Base-by-base conservation (phyloP, 2,888 invertebrate genomes). In the Apomyelois bistriatella region DNA sequence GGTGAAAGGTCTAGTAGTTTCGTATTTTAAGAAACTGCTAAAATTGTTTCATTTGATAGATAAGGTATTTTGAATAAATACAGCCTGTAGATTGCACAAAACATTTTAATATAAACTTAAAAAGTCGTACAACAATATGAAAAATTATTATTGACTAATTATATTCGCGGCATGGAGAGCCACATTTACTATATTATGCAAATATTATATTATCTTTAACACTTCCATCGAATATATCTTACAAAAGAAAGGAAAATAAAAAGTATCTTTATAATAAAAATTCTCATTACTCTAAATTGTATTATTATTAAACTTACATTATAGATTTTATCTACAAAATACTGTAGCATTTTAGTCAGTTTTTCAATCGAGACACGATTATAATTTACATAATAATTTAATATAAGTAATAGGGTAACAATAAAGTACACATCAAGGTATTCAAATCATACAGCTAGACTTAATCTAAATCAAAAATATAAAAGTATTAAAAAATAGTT, bases 101-200 rank as follows among this genome's bases (percentile, higher is more conserved):
- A 94, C 93, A 93, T 94, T 94, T 94, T 94, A 94, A 94, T 94
- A 94, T 94, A 94, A 94, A 94, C 94, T 94, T 94, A 94, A 94
- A 94, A 94, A 94, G 92, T 90, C 93, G 94, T 94, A 94, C 94
- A 94, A 94, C 94, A 94, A 94, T 94, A 94, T 94, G 94, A 94
- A 94, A 94, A 94, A 94, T 94, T 94, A 86, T 86, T 86, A 94
- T 94, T 94, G 93, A 93, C 94, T 94, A 94, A 89, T 94, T 91
- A 89, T 92, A 92, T 91, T 91, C 82, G 93, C 93, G 92, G 93
- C 92, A 92, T 92, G 93, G 93, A 93, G 92, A 88, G 91, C 93
- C 93, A 92, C 92, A 91, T 91, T 92, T 91, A 91, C 92, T 93
- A 93, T 91, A 89, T 86, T 91, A 90, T 89, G 91, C 91, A 91